A percentile compares a stretch with the other conserved stretches of the same genome.
phyloP scores from a whole-genome alignment of 1,140 invertebrate genomes.

The Batillaria attramentaria region DNA sequence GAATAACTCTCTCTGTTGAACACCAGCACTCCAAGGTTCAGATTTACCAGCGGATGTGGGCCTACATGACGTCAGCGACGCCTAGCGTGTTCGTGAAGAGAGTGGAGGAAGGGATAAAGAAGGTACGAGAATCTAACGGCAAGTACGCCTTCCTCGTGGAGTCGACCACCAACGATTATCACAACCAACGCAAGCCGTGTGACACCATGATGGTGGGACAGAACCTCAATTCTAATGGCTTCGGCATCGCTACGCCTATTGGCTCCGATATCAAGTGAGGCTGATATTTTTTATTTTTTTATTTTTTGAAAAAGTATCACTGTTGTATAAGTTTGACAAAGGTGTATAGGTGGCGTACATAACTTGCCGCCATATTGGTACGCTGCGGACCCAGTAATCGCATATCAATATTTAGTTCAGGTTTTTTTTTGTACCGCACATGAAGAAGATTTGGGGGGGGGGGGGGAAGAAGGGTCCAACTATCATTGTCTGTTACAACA shows the following conservation, averaged over 20 bases:
- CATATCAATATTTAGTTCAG: no score
- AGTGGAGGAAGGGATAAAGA: constrained; percentile 61
- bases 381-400: no score
- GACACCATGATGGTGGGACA: constrained; percentile 94
- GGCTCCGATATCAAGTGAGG: constrained; percentile 89
- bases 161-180: constrained; percentile 95
- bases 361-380: no score
- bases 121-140: constrained; percentile 73
- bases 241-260: constrained; percentile 92
- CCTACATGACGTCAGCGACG: constrained; percentile 82
- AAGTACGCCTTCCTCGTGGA: constrained; percentile 96
- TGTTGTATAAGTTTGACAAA: no score
- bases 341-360: no score
- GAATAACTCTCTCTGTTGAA: constrained; percentile 18
- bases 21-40: constrained; percentile 89
- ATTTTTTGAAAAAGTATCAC: no score
- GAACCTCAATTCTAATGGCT: constrained; percentile 94
- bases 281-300: no score
- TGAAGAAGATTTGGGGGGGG: no score
- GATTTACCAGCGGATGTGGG: constrained; percentile 95
- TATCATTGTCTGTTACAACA: no score
- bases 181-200: constrained; percentile 92
- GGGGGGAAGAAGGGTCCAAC: no score
- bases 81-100: constrained; percentile 62
- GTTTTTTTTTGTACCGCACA: no score